Conservation (phyloP, 2,888 invertebrate species). For the Gortyna flavago region DNA sequence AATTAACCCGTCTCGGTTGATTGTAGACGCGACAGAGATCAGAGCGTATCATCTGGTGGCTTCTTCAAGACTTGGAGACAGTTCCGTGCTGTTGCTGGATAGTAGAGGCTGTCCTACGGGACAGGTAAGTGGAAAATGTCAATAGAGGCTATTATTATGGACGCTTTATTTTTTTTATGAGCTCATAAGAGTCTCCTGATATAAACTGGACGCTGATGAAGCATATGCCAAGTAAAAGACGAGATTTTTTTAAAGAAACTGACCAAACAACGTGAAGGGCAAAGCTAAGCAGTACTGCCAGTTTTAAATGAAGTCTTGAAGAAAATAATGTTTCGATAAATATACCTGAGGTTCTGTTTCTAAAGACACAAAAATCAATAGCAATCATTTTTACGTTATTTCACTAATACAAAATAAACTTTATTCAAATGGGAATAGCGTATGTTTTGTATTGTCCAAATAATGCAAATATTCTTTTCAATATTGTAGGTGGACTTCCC, state of each 20-base stretch:
- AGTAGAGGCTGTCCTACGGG: slow-evolving; percentile 95
- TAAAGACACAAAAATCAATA: neutral
- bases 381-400: too few species aligned
- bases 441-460: neutral
- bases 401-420: neutral
- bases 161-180: neutral
- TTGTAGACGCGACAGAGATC: slow-evolving; percentile 89
- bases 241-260: neutral
- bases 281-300: neutral
- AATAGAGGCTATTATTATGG: neutral
- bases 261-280: neutral
- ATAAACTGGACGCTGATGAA: neutral
- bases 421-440: neutral
- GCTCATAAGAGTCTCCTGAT: neutral
- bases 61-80: slow-evolving; percentile 93
- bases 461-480: neutral
- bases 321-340: neutral
- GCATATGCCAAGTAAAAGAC: neutral
- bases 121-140: slow-evolving; percentile 74
- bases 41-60: slow-evolving; percentile 95
- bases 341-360: neutral
- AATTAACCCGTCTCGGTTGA: slow-evolving; percentile 28
- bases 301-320: neutral
- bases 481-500: slow-evolving; percentile 88
- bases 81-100: slow-evolving; percentile 93